Evolutionary conservation across 1,140 invertebrate species (phyloP), one percentile per base, ranked within the genome.

Genomic region (Orius insidiosus): DNA sequence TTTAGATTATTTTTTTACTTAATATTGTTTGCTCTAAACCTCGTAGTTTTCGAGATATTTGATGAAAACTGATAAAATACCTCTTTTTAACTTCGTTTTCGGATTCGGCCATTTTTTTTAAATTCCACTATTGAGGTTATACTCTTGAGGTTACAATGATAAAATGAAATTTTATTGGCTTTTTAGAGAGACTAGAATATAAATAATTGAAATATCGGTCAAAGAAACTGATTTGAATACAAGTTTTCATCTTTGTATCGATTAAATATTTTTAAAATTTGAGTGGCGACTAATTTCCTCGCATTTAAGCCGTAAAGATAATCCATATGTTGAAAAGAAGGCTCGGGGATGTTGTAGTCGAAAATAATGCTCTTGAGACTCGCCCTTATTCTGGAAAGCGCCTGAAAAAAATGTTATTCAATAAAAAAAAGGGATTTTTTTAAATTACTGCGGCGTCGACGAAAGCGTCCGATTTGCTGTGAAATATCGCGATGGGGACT

Each of bases 401-500:
- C 10, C 41, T 43, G 41, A 30, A 31, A 43, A 31, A 18, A 30
- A 6, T 30, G 31, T 24, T 24, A 7, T 24, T 24, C 24, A 4
- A 24, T 24, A 24, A 24, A 4, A 24, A 24, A 7, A n/a, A n/a
- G n/a, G n/a, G n/a, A n/a, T n/a, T n/a, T n/a, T n/a, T 24, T 24
- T 3, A 3, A 24, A 5, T 40, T 32, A 43, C 41, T 3, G 9
- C 10, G 2, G 8, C 7, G n/a, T 43, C 41, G 19, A 24, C 8
- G 31, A 43, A 43, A 43, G 41, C n/a, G 41, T 43, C 41, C 2
- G 16, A n/a, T 31, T 31, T 11, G 11, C 41, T 43, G 19, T 43
- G 78, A 79, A 9, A 70, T 67, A 43, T 11, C 5, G 41, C 41
- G n/a, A 43, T 14, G 6, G 41, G 19, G 7, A 43, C 41, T 1